phyloP scores from a whole-genome alignment of 37 sponge, comb jelly and placozoan species.

The Corticium candelabrum region DNA sequence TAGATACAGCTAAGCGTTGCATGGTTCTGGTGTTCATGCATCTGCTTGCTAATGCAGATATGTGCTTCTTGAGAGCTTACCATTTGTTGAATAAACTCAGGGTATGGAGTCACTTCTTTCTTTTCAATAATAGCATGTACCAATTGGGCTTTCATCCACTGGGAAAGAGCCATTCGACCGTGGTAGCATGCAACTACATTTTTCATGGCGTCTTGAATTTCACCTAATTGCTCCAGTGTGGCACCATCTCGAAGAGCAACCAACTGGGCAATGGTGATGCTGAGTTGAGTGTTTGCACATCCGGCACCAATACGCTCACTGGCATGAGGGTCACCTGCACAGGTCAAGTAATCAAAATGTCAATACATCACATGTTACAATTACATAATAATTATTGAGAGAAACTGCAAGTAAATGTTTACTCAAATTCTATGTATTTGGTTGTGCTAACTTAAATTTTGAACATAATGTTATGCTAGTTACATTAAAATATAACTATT shows the following conservation, averaged over 20 bases:
- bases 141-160: slow-evolving; percentile 66
- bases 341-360: too few relatives aligned
- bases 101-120: slow-evolving; percentile 60
- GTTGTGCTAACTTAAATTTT: too few relatives aligned
- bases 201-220: neutral
- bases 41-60: too few relatives aligned
- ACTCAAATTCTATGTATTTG: too few relatives aligned
- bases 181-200: slow-evolving; percentile 28
- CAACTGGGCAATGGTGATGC: slow-evolving; percentile 37
- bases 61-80: too few relatives aligned
- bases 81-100: slow-evolving; percentile 53
- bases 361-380: too few relatives aligned
- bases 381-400: too few relatives aligned
- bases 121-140: slow-evolving; percentile 50
- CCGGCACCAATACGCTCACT: slow-evolving; percentile 76
- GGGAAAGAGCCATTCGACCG: slow-evolving; percentile 51
- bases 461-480: too few relatives aligned
- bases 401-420: too few relatives aligned
- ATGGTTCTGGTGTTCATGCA: too few relatives aligned
- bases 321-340: slow-evolving; percentile 81
- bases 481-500: too few relatives aligned
- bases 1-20: too few relatives aligned
- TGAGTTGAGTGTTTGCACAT: slow-evolving; percentile 55
- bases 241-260: slow-evolving; percentile 55
- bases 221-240: slow-evolving; percentile 17